A percentile compares a stretch with the other conserved stretches of the same genome.
Conservation (phyloP, 2,113 vertebrate genomes). For the Tauraco erythrolophus region DNA sequence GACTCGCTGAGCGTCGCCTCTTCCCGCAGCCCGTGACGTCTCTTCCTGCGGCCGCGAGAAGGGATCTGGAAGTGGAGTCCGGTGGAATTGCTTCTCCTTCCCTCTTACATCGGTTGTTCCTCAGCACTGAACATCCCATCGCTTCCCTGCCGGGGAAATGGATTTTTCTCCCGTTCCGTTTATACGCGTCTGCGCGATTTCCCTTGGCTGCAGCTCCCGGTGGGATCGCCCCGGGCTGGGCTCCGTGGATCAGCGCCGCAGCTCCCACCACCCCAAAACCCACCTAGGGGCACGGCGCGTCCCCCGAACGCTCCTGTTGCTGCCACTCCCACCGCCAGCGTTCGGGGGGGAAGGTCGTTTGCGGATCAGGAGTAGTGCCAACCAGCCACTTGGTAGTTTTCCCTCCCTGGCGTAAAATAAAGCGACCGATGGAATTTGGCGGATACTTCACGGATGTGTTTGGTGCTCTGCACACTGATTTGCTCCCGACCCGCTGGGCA, state of each 20-base stretch:
- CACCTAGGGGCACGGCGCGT: accelerated
- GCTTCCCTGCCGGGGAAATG: background rate
- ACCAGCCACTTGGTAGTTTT: accelerated
- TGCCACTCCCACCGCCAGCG: accelerated
- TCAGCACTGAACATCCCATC: background rate
- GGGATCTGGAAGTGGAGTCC: background rate
- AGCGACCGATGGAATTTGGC: background rate
- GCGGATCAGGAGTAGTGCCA: background rate
- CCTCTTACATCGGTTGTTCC: background rate
- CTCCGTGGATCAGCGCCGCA: accelerated
- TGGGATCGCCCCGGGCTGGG: accelerated
- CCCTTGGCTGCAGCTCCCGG: background rate
- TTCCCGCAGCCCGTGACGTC: background rate
- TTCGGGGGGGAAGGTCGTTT: accelerated
- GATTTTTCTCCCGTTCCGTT: accelerated
- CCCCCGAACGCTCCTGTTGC: accelerated
- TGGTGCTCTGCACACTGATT: no score
- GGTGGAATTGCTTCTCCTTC: background rate
- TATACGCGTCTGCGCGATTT: accelerated
- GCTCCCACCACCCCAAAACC: background rate
- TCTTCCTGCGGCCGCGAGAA: background rate
- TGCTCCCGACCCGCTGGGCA: no score
- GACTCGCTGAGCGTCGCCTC: background rate
- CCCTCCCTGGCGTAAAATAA: background rate
- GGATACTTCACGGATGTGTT: background rate